These are phyloP conservation scores for Diorhabda sublineata DNA, from an alignment of 1,140 invertebrate genomes.

Conservation along the genomic window DNA sequence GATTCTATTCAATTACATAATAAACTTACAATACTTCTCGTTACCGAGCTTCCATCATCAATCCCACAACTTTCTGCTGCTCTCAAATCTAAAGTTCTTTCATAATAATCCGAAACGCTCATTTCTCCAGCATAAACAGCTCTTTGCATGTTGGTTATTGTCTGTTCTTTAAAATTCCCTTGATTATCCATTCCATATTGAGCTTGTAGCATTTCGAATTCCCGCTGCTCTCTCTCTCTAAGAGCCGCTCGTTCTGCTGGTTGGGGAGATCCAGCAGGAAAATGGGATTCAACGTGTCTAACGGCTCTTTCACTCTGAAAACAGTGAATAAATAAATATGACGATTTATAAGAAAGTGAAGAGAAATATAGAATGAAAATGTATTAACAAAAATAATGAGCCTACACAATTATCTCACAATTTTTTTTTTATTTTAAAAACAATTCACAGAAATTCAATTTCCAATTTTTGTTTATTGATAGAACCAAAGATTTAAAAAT, in stretches of 20 bases:
- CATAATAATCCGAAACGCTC: constrained; percentile 80
- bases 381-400: too few species aligned
- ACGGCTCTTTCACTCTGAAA: constrained; percentile 50
- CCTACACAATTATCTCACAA: too few species aligned
- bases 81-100: constrained; percentile 69
- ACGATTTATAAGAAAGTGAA: not conserved
- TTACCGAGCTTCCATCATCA: constrained; percentile 78
- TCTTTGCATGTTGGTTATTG: constrained; percentile 74
- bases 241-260: constrained; percentile 63
- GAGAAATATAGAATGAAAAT: not conserved
- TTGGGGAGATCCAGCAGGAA: constrained; percentile 39
- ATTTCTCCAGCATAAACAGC: constrained; percentile 82
- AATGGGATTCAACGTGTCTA: constrained; percentile 46
- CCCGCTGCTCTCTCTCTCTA: constrained; percentile 67
- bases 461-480: too few species aligned
- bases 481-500: too few species aligned
- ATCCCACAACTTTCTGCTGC: constrained; percentile 72
- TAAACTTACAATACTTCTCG: constrained; percentile 46
- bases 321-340: not conserved
- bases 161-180: constrained; percentile 62
- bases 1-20: not conserved
- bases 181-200: constrained; percentile 89
- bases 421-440: too few species aligned
- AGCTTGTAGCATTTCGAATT: constrained; percentile 75
- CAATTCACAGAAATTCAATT: too few species aligned